These are phyloP conservation scores for Luffia ferchaultella DNA, from an alignment of 2,888 invertebrate species.

Conservation along the genomic window DNA sequence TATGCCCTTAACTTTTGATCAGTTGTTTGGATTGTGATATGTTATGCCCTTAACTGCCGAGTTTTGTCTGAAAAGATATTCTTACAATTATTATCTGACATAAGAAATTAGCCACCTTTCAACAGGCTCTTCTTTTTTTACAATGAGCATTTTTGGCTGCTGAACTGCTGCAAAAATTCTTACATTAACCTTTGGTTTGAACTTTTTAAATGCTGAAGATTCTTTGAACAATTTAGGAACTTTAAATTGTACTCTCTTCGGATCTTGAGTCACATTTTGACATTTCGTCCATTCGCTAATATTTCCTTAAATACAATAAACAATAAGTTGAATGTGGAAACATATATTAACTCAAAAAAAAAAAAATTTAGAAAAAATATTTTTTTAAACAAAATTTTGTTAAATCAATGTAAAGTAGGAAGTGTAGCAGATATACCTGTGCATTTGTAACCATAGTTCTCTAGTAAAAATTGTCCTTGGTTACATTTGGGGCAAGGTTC, in stretches of 20 bases:
- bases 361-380: background rate
- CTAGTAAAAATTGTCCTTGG: slow-evolving; percentile 73
- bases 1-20: too few relatives aligned
- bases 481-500: slow-evolving; percentile 81
- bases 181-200: slow-evolving; percentile 64
- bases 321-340: slow-evolving; percentile 2
- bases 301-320: slow-evolving; percentile 41
- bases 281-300: slow-evolving; percentile 93
- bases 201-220: slow-evolving; percentile 65
- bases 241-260: slow-evolving; percentile 73
- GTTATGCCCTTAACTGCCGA: too few relatives aligned
- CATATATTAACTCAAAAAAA: slow-evolving; percentile 9
- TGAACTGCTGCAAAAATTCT: slow-evolving; percentile 61
- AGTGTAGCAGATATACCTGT: slow-evolving; percentile 57
- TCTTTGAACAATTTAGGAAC: slow-evolving; percentile 71
- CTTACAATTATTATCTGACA: too few relatives aligned
- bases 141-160: slow-evolving; percentile 27
- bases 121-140: slow-evolving; percentile 61
- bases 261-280: slow-evolving; percentile 72
- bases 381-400: too few relatives aligned
- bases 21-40: too few relatives aligned
- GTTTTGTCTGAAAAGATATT: too few relatives aligned
- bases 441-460: slow-evolving; percentile 84
- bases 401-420: too few relatives aligned
- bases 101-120: too few relatives aligned